These are phyloP conservation scores for Benthochromis sp. DNA, from an alignment of 2,113 vertebrate species.

Conservation along the genomic window DNA sequence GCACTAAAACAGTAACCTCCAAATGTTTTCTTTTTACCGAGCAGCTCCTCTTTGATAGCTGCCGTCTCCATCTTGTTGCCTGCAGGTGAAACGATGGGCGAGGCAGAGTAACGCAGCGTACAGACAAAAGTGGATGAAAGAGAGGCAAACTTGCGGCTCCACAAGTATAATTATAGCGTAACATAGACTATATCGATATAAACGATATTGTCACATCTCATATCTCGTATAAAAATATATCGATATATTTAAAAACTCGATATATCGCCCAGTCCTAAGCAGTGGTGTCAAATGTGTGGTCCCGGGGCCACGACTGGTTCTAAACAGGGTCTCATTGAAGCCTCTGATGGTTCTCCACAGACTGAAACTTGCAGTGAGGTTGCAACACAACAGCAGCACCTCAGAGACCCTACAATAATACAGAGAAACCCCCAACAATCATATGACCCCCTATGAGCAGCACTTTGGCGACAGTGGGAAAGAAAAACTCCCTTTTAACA, in stretches of 20 bases:
- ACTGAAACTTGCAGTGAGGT: neutral
- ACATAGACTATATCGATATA: no score
- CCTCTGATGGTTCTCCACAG: neutral
- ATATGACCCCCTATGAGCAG: neutral
- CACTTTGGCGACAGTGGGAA: neutral
- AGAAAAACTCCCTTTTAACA: neutral
- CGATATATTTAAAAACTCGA: no score
- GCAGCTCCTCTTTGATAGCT: neutral
- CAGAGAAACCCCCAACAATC: rapidly evolving
- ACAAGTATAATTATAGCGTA: no score
- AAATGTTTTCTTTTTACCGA: neutral
- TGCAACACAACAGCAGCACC: neutral
- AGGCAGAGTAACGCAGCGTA: no score
- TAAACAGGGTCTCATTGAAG: neutral
- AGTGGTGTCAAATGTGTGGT: neutral
- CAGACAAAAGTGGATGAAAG: no score
- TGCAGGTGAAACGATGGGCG: no score
- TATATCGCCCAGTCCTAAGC: neutral
- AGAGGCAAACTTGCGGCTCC: no score
- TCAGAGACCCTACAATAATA: neutral
- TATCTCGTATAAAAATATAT: no score
- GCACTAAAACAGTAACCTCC: neutral
- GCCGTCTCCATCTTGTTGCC: neutral
- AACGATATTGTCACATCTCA: no score
- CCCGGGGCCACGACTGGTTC: neutral